Evolutionary conservation across 2,888 invertebrate species (phyloP), one percentile per base, ranked within the genome.

Genomic region (Nemotelus pantherinus): DNA sequence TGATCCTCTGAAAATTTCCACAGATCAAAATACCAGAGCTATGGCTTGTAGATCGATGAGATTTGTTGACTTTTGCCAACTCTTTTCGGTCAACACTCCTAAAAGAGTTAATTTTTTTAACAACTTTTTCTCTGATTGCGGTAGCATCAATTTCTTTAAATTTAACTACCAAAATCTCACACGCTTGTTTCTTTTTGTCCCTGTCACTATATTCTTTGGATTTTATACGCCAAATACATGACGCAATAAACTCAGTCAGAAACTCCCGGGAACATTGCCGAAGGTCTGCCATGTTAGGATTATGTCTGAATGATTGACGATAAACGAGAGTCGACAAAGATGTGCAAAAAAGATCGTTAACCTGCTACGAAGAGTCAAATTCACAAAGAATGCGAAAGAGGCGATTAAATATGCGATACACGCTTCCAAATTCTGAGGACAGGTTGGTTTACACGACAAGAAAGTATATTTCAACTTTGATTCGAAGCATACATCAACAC

Each of bases 21-120:
- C 41, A 68, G 53, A 68, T 68, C 50, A 68, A 68, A 68, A 68
- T 68, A 68, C 48, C 10, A 68, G 7, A 68, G 68, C 44, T 44
- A 65, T 65, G 65, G 65, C 45, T 65, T 65, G 65, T 10, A 65
- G 45, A 65, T 25, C 25, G 25, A 25, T 25, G 25, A 25, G 25
- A 25, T 25, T 25, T 25, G 25, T 25, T 25, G 25, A 25, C 25
- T 25, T 25, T 25, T 25, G 25, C 25, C 25, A 25, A 25, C 25
- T 25, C 25, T 65, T 65, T 65, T 45, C 63, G 63, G 25, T 41
- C 39, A 65, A 65, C 47, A 65, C 47, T 65, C 41, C 44, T 65
- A 44, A 45, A 45, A 65, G 65, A 45, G 47, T 47, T 65, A 43
- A 39, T 45, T 65, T 65, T 65, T 65, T 47, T 65, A 7, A 45